Evolutionary conservation across 2,888 invertebrate genomes (phyloP).

Genomic region (Zele albiditarsus): DNA sequence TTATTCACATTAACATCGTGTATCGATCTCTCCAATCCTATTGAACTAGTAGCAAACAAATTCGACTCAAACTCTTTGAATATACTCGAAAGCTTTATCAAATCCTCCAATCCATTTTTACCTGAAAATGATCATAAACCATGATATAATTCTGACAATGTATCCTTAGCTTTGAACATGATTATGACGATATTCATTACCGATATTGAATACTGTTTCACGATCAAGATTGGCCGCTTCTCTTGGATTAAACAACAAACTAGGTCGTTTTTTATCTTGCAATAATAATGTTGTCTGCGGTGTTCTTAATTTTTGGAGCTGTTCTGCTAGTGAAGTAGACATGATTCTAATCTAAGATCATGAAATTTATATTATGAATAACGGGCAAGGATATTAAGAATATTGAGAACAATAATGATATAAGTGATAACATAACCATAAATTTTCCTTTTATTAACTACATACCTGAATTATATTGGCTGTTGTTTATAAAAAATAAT

Average conservation of each 20-base stretch:
- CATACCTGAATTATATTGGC: no score
- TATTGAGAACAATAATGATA: no score
- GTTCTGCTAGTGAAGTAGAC: constrained; percentile 85
- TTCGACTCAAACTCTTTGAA: constrained; percentile 84
- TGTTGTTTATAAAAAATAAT: no score
- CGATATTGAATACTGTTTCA: constrained; percentile 90
- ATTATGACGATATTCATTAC: constrained; percentile 68
- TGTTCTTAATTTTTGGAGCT: constrained; percentile 82
- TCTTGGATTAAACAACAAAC: constrained; percentile 90
- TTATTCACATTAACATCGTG: constrained; percentile 84
- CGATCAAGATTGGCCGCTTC: constrained; percentile 91
- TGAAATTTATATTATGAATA: no score
- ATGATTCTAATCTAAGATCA: constrained; percentile 54
- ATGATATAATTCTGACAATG: background rate
- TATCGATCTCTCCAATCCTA: constrained; percentile 87
- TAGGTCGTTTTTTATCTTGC: constrained; percentile 82
- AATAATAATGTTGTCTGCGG: constrained; percentile 83
- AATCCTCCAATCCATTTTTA: constrained; percentile 86
- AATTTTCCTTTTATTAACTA: no score
- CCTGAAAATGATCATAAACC: constrained; percentile 70
- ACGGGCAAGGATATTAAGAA: no score
- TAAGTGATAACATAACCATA: no score
- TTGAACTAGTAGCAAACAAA: constrained; percentile 85
- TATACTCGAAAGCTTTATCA: constrained; percentile 81
- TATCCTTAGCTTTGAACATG: background rate